phyloP scores from a whole-genome alignment of 2,888 invertebrate species.

The Lampropteryx suffumata region DNA sequence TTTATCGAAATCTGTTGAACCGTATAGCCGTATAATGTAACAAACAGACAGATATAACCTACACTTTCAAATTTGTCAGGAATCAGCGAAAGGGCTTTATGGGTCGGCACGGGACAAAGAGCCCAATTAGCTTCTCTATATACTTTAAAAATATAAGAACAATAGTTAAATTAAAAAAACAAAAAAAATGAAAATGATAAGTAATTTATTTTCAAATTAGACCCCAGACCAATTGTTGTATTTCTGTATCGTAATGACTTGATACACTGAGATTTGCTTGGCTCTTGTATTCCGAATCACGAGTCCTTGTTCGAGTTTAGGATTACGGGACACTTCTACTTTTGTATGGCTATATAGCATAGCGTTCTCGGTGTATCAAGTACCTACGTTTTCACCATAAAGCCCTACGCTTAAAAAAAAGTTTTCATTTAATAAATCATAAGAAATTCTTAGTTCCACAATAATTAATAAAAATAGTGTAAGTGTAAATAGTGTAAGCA shows the following conservation, averaged over 20 bases:
- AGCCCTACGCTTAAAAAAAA: slow-evolving; percentile 56
- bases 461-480: slow-evolving; percentile 69
- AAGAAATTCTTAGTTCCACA: slow-evolving; percentile 78
- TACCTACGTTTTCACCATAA: slow-evolving; percentile 43
- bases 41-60: too few species aligned
- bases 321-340: too few species aligned
- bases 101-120: slow-evolving; percentile 25
- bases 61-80: too few species aligned
- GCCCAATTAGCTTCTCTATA: slow-evolving; percentile 1
- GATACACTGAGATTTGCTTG: background rate
- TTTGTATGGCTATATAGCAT: too few species aligned
- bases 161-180: too few species aligned
- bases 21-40: too few species aligned
- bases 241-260: background rate
- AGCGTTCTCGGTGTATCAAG: slow-evolving; percentile 6
- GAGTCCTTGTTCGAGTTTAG: too few species aligned
- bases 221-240: slow-evolving; percentile 10
- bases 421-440: slow-evolving; percentile 68
- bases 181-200: too few species aligned
- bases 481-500: too few species aligned
- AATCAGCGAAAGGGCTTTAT: slow-evolving; percentile 61
- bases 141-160: slow-evolving; percentile 9
- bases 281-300: too few species aligned
- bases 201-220: slow-evolving; percentile 3
- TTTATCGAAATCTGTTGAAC: too few species aligned